Evolutionary conservation across 2,888 invertebrate species (phyloP).

Genomic region (Synanthedon andrenaeformis): DNA sequence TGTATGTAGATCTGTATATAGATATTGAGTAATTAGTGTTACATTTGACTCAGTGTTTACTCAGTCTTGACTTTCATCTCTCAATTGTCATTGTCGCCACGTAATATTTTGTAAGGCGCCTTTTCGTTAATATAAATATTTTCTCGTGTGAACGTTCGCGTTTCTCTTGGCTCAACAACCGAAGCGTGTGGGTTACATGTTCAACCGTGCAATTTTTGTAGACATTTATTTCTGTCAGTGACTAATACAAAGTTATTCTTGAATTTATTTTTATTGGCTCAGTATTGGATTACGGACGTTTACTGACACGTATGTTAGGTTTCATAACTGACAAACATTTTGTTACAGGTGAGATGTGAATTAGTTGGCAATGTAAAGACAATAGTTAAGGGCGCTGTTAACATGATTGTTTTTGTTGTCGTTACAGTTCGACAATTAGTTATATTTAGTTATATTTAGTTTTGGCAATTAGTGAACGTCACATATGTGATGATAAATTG

Average conservation of each 20-base stretch:
- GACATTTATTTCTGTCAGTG: conserved; percentile 47
- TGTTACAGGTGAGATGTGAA: background rate
- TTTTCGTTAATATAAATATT: conserved; percentile 10
- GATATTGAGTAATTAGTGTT: conserved; percentile 7
- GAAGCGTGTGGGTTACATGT: conserved; percentile 40
- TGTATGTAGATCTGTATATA: too few relatives aligned
- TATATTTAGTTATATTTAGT: too few relatives aligned
- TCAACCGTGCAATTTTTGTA: conserved; percentile 33
- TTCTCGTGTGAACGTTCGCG: conserved; percentile 18
- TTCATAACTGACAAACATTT: conserved; percentile 7
- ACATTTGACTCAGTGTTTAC: conserved; percentile 24
- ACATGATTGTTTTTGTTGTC: background rate
- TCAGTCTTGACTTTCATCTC: conserved; percentile 16
- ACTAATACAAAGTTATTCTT: conserved; percentile 49
- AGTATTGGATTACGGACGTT: conserved; percentile 40
- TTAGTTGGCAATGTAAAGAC: background rate
- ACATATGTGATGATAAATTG: too few relatives aligned
- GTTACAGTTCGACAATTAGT: background rate
- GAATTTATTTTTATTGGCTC: conserved; percentile 44
- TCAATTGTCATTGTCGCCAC: conserved; percentile 22
- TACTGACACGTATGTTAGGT: conserved; percentile 33
- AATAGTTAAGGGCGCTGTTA: background rate
- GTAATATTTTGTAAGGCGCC: conserved; percentile 13
- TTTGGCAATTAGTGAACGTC: too few relatives aligned
- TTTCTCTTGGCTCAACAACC: conserved; percentile 28